Base-by-base conservation (phyloP, 30 jellyfish, hydroid and myxozoan genomes). In the Chrysaora quinquecirrha region DNA sequence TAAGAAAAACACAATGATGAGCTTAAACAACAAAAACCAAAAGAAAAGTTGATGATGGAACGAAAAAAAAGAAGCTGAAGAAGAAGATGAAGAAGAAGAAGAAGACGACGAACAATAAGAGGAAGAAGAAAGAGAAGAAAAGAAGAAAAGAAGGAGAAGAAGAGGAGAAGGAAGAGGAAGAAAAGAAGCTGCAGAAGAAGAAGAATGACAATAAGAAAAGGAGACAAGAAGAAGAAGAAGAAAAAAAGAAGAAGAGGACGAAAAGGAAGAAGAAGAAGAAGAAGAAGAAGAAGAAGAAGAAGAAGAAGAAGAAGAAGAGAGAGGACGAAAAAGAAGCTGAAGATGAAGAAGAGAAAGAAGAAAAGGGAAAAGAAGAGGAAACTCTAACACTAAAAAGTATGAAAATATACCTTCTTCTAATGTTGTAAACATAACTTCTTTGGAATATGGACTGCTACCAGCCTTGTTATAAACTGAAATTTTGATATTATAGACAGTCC, bases 371-470 rank as follows among this genome's bases (percentile, higher is more conserved):
- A 38, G 54, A 38, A 38, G 14, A 6, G 54, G 6, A 14, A 3
- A 38, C 54, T 3, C 6, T 6, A 38, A 38, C 14, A 38, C 14
- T 38, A 38, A 38, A 38, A 38, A 38, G 11, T 38, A 38, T 3
- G 54, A 6, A 38, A 38, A 38, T 14, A 6, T 30, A 83, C 94
- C 94, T n/a, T 69, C 87, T 71, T 83, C 87, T 21, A 30, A 19
- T 20, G 95, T 85, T 0, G 84, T 30, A 18, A 74, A 46, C 12
- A 52, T 30, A 6, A 0, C 4, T 28, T 47, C 80, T 4, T n/a
- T 7, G 23, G 95, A 73, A 28, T 10, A 65, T 7, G 85, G 89
- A 1, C 95, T 85, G 23, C 18, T 76, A 14, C 95, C 95, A 18
- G 87, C 87, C 63, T 74, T 85, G 63, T 64, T 85, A 38, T 9